These are phyloP conservation scores for Echeneis naucrates DNA, from an alignment of 2,797 vertebrate species.

Conservation along the genomic window DNA sequence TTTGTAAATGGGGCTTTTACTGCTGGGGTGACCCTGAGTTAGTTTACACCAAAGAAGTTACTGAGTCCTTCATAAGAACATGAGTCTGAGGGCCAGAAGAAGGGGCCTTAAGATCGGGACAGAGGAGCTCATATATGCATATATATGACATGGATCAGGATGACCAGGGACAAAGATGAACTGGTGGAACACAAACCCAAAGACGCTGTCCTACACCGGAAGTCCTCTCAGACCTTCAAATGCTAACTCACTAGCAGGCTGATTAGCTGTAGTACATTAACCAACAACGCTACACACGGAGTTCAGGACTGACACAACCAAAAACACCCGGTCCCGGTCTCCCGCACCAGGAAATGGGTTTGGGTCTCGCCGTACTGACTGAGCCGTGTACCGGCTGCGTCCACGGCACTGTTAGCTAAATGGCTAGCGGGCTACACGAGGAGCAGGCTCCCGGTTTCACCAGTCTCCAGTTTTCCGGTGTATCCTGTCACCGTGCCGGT, in stretches of 20 bases:
- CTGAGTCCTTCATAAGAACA: too few relatives aligned
- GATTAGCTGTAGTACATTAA: not conserved
- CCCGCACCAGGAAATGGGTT: accelerated
- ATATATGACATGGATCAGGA: too few relatives aligned
- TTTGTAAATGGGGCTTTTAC: too few relatives aligned
- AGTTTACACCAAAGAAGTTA: too few relatives aligned
- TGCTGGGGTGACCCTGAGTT: too few relatives aligned
- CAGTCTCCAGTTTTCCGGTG: accelerated
- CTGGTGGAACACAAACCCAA: accelerated
- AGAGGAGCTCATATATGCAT: too few relatives aligned
- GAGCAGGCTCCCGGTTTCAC: accelerated
- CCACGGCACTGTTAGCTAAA: slow-evolving; percentile 25
- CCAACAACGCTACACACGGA: accelerated
- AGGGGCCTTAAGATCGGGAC: too few relatives aligned
- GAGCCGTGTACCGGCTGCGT: slow-evolving; percentile 11
- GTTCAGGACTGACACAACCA: accelerated
- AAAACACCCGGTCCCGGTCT: too few relatives aligned
- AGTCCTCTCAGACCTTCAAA: slow-evolving; percentile 71
- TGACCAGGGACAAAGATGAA: too few relatives aligned
- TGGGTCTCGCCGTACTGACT: accelerated
- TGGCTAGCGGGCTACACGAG: not conserved
- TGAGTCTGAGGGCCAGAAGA: too few relatives aligned
- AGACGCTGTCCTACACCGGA: slow-evolving; percentile 34
- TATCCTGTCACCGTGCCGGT: accelerated
- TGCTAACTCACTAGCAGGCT: slow-evolving; percentile 50